phyloP scores from a whole-genome alignment of 2,888 invertebrate genomes.

The Noctua janthe region DNA sequence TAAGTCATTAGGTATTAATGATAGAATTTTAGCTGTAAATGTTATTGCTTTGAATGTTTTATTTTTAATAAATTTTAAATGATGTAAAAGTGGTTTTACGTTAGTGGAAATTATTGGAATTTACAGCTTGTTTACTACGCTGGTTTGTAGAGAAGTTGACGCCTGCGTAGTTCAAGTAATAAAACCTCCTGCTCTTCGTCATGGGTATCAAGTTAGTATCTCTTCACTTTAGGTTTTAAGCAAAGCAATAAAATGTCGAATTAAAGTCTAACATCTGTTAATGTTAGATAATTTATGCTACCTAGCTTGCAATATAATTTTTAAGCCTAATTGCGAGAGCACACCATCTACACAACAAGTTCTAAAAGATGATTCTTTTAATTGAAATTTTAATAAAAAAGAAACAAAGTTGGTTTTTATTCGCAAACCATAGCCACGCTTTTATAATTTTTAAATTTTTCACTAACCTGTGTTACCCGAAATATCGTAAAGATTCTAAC shows the following conservation, averaged over 20 bases:
- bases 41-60: constrained; percentile 5
- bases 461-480: no score
- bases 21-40: constrained; percentile 8
- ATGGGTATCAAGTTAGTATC: background rate
- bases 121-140: background rate
- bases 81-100: background rate
- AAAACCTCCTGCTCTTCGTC: background rate
- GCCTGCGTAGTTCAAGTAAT: background rate
- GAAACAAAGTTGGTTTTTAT: no score
- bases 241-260: background rate
- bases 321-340: background rate
- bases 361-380: no score
- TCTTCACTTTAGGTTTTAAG: background rate
- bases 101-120: background rate
- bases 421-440: no score
- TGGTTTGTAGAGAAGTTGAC: background rate
- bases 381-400: no score
- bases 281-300: constrained; percentile 37
- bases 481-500: no score
- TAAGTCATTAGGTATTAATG: constrained; percentile 10
- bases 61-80: background rate
- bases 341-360: background rate
- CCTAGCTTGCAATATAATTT: background rate
- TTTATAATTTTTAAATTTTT: no score
- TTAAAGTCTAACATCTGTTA: constrained; percentile 40